Evolutionary conservation across 2,888 invertebrate genomes (phyloP).

Genomic region (Volucella inflata): DNA sequence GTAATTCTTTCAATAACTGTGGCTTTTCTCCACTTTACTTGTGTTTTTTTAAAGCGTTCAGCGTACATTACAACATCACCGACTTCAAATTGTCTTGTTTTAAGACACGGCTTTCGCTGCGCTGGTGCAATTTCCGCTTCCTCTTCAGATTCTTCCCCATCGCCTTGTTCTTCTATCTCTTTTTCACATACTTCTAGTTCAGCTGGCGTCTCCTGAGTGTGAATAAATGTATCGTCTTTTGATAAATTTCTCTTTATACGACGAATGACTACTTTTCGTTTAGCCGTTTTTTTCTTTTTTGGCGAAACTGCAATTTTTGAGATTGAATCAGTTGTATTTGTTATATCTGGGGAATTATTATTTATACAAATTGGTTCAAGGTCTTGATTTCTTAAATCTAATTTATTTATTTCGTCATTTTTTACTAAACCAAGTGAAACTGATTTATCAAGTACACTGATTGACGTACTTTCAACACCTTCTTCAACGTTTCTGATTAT

Average conservation of each 20-base stretch:
- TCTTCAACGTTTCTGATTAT: too few species aligned
- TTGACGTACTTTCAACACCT: too few species aligned
- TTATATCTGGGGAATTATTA: conserved; percentile 3
- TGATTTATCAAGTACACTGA: too few species aligned
- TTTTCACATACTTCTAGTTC: conserved; percentile 82
- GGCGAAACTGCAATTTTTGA: neutral
- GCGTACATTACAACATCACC: conserved; percentile 82
- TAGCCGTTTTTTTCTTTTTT: conserved; percentile 80
- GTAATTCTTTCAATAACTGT: conserved; percentile 82
- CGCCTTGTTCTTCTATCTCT: conserved; percentile 78
- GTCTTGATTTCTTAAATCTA: too few species aligned
- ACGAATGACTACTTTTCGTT: conserved; percentile 83
- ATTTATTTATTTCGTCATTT: too few species aligned
- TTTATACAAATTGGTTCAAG: neutral
- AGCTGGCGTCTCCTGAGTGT: conserved; percentile 76
- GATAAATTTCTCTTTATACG: conserved; percentile 82
- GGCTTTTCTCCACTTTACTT: conserved; percentile 82
- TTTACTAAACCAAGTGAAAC: too few species aligned
- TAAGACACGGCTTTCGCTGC: conserved; percentile 81
- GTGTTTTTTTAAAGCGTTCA: conserved; percentile 82
- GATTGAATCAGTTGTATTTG: neutral
- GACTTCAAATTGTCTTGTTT: conserved; percentile 80
- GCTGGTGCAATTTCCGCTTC: conserved; percentile 74
- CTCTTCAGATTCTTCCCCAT: conserved; percentile 67
- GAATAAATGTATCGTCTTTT: conserved; percentile 80